A percentile compares a stretch with the other conserved stretches of the same genome.
phyloP scores from a whole-genome alignment of 92 coral and sea anemone genomes.

The Siderastrea radians region DNA sequence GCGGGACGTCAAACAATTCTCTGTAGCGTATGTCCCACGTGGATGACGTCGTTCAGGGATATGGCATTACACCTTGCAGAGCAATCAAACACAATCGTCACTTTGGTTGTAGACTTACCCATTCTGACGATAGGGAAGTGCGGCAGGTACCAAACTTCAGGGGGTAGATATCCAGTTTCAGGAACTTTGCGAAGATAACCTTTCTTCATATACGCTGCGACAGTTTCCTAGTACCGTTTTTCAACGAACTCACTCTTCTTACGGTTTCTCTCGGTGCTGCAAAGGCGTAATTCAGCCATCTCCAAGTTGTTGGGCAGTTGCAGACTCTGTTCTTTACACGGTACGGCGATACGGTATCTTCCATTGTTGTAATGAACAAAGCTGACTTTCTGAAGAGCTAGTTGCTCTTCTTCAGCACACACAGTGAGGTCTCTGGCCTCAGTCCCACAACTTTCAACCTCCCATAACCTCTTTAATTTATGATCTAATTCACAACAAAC shows the following conservation, averaged over 20 bases:
- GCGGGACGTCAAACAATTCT: constrained; percentile 67
- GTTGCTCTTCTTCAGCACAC: constrained; percentile 50
- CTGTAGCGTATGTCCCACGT: constrained; percentile 70
- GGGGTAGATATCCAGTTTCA: constrained; percentile 52
- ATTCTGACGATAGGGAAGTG: constrained; percentile 70
- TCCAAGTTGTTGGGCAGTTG: constrained; percentile 38
- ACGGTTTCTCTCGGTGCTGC: constrained; percentile 57
- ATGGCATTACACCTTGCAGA: constrained; percentile 59
- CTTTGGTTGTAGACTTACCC: constrained; percentile 76
- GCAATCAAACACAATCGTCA: constrained; percentile 66
- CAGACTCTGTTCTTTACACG: constrained; percentile 60
- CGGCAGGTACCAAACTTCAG: constrained; percentile 64
- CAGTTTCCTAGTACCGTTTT: constrained; percentile 55
- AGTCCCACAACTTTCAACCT: constrained; percentile 65
- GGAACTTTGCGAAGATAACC: constrained; percentile 51
- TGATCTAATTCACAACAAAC: constrained; percentile 54
- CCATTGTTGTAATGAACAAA: constrained; percentile 24
- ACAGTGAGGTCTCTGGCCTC: constrained; percentile 2
- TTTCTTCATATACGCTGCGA: constrained; percentile 51
- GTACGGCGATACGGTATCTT: constrained; percentile 47
- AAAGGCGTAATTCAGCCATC: constrained; percentile 46
- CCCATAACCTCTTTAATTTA: constrained; percentile 66
- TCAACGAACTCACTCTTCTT: constrained; percentile 32
- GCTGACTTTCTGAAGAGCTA: constrained; percentile 46
- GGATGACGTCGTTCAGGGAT: constrained; percentile 66